Evolutionary conservation across 2,113 vertebrate genomes (phyloP).

Genomic region (Motacilla alba): DNA sequence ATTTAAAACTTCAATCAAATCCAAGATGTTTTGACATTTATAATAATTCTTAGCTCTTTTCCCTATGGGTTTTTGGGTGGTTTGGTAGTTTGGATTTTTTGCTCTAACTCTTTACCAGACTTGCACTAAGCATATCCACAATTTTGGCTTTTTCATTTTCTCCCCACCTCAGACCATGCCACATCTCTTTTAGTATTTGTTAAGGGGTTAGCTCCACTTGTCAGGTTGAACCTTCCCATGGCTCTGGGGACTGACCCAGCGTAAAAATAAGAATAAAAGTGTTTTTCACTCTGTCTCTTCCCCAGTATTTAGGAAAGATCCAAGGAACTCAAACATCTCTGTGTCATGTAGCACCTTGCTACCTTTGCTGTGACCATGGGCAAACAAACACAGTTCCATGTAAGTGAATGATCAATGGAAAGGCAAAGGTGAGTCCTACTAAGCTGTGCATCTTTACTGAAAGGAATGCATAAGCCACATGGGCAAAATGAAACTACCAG

Average conservation of each 20-base stretch:
- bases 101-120: not conserved
- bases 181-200: not conserved
- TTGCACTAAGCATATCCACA: not conserved
- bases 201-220: not conserved
- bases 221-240: not conserved
- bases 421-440: not conserved
- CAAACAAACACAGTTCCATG: not conserved
- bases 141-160: not conserved
- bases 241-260: not conserved
- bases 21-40: not conserved
- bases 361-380: not conserved
- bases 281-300: not conserved
- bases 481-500: not conserved
- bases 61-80: not conserved
- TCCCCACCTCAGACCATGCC: not conserved
- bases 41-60: not conserved
- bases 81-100: not conserved
- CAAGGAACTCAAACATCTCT: not conserved
- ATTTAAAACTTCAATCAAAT: not conserved
- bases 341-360: not conserved
- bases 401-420: fast-evolving
- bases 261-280: not conserved
- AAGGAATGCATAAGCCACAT: not conserved
- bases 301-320: not conserved
- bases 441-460: not conserved